Evolutionary conservation across 1,140 invertebrate species (phyloP).

Genomic region (Propsilocerus akamusi): DNA sequence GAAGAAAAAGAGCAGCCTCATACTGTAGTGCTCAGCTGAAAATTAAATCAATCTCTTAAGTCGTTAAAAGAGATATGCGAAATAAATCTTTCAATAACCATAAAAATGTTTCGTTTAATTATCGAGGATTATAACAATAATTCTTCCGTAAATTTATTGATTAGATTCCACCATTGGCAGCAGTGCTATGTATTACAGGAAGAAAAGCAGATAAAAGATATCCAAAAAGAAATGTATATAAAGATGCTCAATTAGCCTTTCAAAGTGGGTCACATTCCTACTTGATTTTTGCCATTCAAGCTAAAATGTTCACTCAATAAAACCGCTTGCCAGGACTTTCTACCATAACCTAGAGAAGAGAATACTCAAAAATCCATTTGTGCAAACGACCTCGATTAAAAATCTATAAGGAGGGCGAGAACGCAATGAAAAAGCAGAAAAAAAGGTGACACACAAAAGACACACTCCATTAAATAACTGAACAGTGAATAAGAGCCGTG

Average conservation of each 20-base stretch:
- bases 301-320: neutral
- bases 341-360: neutral
- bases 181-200: no score
- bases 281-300: neutral
- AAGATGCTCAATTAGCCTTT: neutral
- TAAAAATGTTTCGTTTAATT: conserved; percentile 1
- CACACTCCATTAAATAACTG: neutral
- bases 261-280: no score
- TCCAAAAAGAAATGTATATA: no score
- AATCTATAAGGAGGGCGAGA: neutral
- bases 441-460: neutral
- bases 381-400: neutral
- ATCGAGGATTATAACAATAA: neutral
- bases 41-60: neutral
- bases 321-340: neutral
- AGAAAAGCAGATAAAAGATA: no score
- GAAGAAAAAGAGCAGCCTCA: neutral
- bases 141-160: neutral
- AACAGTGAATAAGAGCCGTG: neutral
- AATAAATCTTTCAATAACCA: neutral
- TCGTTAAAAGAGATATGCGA: neutral
- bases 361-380: neutral
- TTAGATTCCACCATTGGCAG: neutral
- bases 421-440: neutral
- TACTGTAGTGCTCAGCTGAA: no score